A percentile compares a stretch with the other conserved stretches of the same genome.
Evolutionary conservation across 64 coral and sea anemone genomes (phyloP).

Genomic region (Platygyra sinensis): DNA sequence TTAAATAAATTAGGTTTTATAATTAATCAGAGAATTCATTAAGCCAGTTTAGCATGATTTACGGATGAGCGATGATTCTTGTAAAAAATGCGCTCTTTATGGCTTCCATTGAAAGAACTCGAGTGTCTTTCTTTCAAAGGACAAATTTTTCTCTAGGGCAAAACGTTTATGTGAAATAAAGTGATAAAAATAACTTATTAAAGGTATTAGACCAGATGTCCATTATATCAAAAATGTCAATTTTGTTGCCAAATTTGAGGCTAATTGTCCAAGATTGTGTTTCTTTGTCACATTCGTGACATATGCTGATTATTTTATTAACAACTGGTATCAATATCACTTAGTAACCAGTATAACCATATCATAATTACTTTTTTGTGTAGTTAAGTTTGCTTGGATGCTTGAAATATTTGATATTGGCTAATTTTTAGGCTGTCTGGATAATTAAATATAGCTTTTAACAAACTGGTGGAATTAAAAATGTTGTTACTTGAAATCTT

Average conservation of each 20-base stretch:
- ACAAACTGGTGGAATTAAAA: too few species aligned
- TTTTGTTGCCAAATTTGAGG: not conserved
- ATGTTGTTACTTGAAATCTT: too few species aligned
- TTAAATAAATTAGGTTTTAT: not conserved
- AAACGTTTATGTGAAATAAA: too few species aligned
- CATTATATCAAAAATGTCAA: not conserved
- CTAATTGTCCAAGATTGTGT: not conserved
- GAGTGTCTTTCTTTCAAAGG: too few species aligned
- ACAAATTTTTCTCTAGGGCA: too few species aligned
- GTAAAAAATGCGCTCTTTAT: too few species aligned
- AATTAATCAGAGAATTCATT: not conserved
- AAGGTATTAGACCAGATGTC: not conserved
- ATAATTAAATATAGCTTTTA: not conserved
- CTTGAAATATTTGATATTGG: conserved; percentile 29
- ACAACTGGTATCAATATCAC: not conserved
- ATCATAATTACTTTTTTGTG: not conserved
- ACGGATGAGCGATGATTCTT: too few species aligned
- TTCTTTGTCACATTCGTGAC: not conserved
- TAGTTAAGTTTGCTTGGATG: not conserved
- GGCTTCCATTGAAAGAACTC: too few species aligned
- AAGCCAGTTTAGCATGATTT: too few species aligned
- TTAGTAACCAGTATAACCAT: not conserved
- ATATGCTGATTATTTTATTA: not conserved
- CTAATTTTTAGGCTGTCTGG: not conserved
- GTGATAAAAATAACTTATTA: not conserved